phyloP scores from a whole-genome alignment of 2,888 invertebrate genomes.

The Cremastinae sp. region DNA sequence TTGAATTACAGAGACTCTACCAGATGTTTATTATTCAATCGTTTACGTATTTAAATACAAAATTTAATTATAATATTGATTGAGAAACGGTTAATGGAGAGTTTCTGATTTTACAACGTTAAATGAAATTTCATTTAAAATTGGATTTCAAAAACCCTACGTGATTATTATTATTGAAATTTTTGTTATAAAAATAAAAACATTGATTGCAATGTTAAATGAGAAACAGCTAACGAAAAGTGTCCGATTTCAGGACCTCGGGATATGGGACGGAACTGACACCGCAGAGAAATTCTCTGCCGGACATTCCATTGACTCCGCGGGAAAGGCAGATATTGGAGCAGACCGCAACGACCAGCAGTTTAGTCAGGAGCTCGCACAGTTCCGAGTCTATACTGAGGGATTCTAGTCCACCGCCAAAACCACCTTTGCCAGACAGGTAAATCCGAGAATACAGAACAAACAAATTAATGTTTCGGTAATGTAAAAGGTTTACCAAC shows the following conservation, averaged over 20 bases:
- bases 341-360: slow-evolving; percentile 81
- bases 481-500: neutral
- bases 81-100: no score
- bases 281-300: slow-evolving; percentile 85
- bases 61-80: no score
- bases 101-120: no score
- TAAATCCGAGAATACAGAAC: slow-evolving; percentile 73
- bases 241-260: slow-evolving; percentile 68
- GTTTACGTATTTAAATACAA: no score
- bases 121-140: no score
- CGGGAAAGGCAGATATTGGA: slow-evolving; percentile 87
- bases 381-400: slow-evolving; percentile 90
- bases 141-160: no score
- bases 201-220: no score
- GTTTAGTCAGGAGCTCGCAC: slow-evolving; percentile 88
- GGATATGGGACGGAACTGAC: slow-evolving; percentile 77
- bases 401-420: slow-evolving; percentile 89
- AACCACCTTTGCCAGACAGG: slow-evolving; percentile 93
- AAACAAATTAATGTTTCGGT: neutral
- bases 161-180: no score
- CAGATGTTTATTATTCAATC: no score
- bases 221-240: no score
- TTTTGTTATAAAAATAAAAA: no score
- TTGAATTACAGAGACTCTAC: no score
- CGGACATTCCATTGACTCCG: slow-evolving; percentile 92